Conservation (phyloP, 1,140 invertebrate genomes). For the Macrocentrus cingulum region DNA sequence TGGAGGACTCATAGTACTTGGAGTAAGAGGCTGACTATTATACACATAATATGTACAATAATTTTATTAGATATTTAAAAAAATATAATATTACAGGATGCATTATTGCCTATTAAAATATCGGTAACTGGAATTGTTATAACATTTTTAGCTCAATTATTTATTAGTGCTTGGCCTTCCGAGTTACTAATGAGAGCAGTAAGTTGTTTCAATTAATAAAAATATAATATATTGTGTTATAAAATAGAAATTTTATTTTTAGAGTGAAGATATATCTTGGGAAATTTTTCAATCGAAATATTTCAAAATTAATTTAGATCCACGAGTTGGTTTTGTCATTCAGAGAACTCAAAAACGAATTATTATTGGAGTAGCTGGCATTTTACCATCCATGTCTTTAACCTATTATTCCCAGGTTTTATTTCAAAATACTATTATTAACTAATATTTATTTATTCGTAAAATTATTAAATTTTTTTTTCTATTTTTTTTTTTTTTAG, state of each 20-base stretch:
- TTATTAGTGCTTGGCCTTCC: neutral
- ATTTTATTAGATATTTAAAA: too few species aligned
- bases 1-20: constrained; percentile 1
- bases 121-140: neutral
- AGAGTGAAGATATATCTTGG: neutral
- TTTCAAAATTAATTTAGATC: neutral
- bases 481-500: too few species aligned
- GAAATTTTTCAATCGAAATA: neutral
- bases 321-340: neutral
- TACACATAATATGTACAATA: too few species aligned
- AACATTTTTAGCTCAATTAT: neutral
- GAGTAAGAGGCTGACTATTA: too few species aligned
- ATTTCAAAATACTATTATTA: neutral
- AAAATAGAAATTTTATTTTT: too few species aligned
- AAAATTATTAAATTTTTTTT: too few species aligned
- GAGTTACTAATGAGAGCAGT: constrained; percentile 4
- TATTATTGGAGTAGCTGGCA: neutral
- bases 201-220: too few species aligned
- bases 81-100: constrained; percentile 1
- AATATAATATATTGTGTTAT: too few species aligned
- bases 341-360: neutral
- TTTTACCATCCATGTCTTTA: neutral
- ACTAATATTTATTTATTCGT: neutral
- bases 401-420: neutral
- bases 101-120: neutral